Base-by-base conservation (phyloP, 2,888 invertebrate species). In the Spisula subtruncata region DNA sequence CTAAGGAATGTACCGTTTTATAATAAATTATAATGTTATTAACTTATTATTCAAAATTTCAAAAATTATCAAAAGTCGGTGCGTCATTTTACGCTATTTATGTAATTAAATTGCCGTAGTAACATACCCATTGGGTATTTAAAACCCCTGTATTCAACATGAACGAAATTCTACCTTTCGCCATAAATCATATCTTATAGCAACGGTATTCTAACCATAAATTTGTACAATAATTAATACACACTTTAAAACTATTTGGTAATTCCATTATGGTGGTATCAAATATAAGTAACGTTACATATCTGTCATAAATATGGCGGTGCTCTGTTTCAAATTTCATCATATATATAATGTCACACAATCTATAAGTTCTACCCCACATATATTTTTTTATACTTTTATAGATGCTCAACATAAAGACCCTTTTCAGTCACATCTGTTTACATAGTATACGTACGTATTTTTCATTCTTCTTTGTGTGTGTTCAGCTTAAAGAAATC, bases 181-280 rank as follows among this genome's bases (percentile, higher is more conserved):
- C 35, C 29, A 75, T 75, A 75, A 75, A 75, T 32, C 35, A 75
- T 35, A 32, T 35, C n/a, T 35, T 18, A 32, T 83, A 66, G 66
- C 60, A 66, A 83, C 83, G 20, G 0, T 66, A 83, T 60, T 83
- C 66, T 66, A 83, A n/a, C 46, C 83, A 83, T 46, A 83, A 83
- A 83, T 83, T 66, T 83, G 66, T 83, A 66, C 66, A 25, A 66
- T 35, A 83, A 66, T 66, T 83, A 35, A 56, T 82, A 82, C 35
- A 82, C 82, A 82, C 82, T 82, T n/a, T 82, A 56, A 10, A 25
- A n/a, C 51, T 25, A 25, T 66, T 18, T 75, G 25, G 32, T 75
- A 35, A 75, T 75, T 10, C 60, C 35, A 35, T 75, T 75, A 16
- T 75, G 75, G 0, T 16, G 18, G 12, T 75, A 35, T 32, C 16